Percentiles rank a stretch among this genome's conserved stretches.
Evolutionary conservation across 1,140 invertebrate genomes (phyloP).

Genomic region (Platorchestia sp.): DNA sequence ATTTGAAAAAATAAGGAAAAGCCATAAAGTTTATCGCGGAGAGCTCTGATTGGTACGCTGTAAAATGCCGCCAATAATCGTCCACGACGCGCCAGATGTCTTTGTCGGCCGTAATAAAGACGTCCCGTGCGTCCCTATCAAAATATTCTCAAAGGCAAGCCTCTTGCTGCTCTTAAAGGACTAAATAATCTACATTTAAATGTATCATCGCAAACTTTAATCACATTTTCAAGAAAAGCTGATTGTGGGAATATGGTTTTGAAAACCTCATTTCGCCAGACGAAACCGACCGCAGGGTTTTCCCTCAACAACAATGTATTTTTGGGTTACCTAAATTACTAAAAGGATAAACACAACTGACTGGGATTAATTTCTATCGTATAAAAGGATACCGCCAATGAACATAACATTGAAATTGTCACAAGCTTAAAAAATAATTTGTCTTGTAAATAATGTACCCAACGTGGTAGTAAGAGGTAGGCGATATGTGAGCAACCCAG

Average conservation of each 20-base stretch:
- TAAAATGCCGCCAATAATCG: constrained; percentile 37
- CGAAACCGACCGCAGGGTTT: no score
- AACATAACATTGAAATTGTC: no score
- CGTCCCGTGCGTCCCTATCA: not conserved
- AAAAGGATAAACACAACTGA: no score
- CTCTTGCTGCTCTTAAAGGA: not conserved
- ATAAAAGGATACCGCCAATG: no score
- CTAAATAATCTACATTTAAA: not conserved
- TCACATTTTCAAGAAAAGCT: not conserved
- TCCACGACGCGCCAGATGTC: not conserved
- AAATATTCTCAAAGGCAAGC: not conserved
- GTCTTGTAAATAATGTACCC: no score
- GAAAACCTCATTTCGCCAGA: no score
- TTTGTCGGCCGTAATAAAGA: constrained; percentile 32
- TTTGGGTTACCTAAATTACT: no score
- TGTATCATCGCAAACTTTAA: not conserved
- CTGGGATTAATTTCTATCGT: no score
- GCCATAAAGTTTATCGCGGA: constrained; percentile 54
- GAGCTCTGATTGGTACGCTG: constrained; percentile 37
- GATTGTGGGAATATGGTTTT: not conserved
- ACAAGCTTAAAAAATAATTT: no score
- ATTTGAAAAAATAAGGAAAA: constrained; percentile 44
- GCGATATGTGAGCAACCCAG: no score
- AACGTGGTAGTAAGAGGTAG: no score
- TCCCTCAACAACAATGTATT: no score